These are phyloP conservation scores for Probosciger aterrimus DNA, from an alignment of 2,113 vertebrate genomes.

Conservation along the genomic window DNA sequence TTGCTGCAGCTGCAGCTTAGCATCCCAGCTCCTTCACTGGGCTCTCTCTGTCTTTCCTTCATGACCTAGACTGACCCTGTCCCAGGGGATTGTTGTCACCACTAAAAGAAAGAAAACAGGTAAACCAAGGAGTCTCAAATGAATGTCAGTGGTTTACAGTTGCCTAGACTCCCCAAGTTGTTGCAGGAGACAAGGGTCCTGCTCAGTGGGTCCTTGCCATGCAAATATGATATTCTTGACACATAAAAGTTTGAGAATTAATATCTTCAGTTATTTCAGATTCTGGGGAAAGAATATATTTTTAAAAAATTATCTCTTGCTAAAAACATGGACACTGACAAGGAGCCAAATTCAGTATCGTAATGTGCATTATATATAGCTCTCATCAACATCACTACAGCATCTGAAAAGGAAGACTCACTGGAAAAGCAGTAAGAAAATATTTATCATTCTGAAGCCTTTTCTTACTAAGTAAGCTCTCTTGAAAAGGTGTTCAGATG, in stretches of 20 bases:
- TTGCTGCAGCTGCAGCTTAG: background rate
- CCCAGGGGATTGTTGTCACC: background rate
- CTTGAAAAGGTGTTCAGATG: background rate
- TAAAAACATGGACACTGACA: background rate
- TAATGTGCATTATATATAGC: background rate
- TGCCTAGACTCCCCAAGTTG: background rate
- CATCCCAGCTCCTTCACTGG: background rate
- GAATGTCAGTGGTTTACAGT: background rate
- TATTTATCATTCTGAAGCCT: background rate
- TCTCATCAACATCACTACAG: background rate
- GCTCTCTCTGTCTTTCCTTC: background rate
- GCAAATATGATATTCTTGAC: background rate
- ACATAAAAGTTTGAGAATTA: background rate
- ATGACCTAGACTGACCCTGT: background rate
- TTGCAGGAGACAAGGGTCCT: background rate
- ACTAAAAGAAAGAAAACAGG: background rate
- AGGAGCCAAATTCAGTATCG: background rate
- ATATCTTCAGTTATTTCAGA: background rate
- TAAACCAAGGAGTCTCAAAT: background rate
- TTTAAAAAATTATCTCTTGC: background rate
- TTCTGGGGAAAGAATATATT: background rate
- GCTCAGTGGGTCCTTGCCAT: background rate
- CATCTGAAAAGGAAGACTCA: background rate
- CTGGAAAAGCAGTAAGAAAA: background rate
- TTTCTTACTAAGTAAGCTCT: background rate